Percentiles rank a stretch among this genome's conserved stretches.
phyloP scores from a whole-genome alignment of 2,797 vertebrate genomes.

The Sylvilagus floridanus region DNA sequence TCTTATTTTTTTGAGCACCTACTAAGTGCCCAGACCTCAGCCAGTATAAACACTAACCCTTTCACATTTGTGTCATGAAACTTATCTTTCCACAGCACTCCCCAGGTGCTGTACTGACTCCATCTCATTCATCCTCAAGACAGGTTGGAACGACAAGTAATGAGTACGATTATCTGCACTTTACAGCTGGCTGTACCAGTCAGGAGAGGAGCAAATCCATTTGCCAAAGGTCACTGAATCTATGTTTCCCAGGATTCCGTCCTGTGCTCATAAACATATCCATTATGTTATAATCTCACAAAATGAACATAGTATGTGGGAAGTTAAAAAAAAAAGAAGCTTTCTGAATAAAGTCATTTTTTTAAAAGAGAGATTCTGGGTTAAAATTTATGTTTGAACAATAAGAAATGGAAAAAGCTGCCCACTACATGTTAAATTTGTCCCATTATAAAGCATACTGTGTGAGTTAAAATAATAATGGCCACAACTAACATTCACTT shows the following conservation, averaged over 20 bases:
- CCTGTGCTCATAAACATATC: conserved; percentile 74
- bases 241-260: conserved; percentile 78
- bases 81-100: not conserved
- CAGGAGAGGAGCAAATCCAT: conserved; percentile 63
- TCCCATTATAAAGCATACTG: not conserved
- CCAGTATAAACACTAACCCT: not conserved
- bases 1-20: conserved; percentile 44
- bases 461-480: conserved; percentile 35
- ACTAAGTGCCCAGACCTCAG: conserved; percentile 50
- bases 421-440: not conserved
- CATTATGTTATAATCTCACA: conserved; percentile 72
- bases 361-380: conserved; percentile 18
- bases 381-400: conserved; percentile 49
- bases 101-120: conserved; percentile 58
- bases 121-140: conserved; percentile 77
- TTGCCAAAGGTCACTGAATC: conserved; percentile 81
- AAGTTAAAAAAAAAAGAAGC: conserved; percentile 22
- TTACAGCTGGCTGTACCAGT: conserved; percentile 78
- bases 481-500: conserved; percentile 2
- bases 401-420: conserved; percentile 60
- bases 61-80: not conserved
- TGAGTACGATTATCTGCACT: conserved; percentile 81
- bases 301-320: conserved; percentile 45
- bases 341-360: conserved; percentile 67
- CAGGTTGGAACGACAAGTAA: conserved; percentile 76